Conservation (phyloP, 2,797 vertebrate genomes). For the Sparus aurata region DNA sequence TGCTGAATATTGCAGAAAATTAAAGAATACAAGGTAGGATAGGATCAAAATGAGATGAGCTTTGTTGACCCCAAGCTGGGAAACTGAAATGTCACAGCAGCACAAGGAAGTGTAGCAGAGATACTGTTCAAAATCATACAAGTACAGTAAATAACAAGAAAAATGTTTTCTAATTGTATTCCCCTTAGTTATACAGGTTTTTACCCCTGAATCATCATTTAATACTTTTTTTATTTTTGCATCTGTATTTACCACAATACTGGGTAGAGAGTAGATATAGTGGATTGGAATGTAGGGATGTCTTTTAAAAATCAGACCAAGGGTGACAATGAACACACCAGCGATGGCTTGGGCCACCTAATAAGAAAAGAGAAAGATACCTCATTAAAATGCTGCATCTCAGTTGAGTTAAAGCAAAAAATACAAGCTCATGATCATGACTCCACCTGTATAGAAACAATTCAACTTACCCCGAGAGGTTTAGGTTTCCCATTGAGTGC, state of each 20-base stretch:
- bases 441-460: neutral
- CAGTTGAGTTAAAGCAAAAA: neutral
- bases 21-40: neutral
- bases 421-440: neutral
- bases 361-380: conserved; percentile 5
- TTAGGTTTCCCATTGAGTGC: conserved; percentile 75
- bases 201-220: neutral
- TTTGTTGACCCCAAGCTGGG: neutral
- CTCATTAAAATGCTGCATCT: neutral
- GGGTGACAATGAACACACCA: conserved; percentile 74
- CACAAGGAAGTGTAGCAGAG: neutral
- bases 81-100: neutral
- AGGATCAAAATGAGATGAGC: too few species aligned
- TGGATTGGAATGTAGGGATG: too few species aligned
- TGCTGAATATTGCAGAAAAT: neutral
- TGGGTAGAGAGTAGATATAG: conserved; percentile 41
- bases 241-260: conserved; percentile 73
- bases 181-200: neutral
- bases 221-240: neutral
- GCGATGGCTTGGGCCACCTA: conserved; percentile 80
- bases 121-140: neutral
- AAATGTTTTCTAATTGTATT: neutral
- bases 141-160: neutral
- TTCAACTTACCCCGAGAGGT: conserved; percentile 78
- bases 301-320: conserved; percentile 67